Base-by-base conservation (phyloP, 1,140 invertebrate genomes). In the Drosophila murphyi region DNA sequence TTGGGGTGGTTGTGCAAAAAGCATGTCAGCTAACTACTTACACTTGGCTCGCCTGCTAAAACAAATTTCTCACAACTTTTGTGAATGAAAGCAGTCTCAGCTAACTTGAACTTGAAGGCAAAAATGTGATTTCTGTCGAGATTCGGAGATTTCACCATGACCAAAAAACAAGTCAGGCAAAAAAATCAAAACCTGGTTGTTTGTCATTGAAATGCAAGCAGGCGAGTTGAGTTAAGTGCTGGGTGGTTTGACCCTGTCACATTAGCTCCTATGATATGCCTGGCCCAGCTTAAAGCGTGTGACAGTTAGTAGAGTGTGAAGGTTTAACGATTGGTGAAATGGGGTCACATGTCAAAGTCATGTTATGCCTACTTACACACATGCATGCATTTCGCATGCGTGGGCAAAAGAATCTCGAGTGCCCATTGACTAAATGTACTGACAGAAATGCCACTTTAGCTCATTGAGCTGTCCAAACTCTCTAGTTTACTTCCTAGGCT, bases 281-380 rank as follows among this genome's bases (percentile, higher is more conserved):
- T 78, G 77, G 78, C 72, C 63, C 71, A 72, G 43, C 79, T 32
- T 34, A 34, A 29, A 43, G 28, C 51, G 67, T 64, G 45, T 63
- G 51, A 68, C 75, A 78, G 85, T 81, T 85, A 89, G 75, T 85
- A 89, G 85, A 89, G 78, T 89, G 81, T 89, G 85, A 89, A 89
- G 85, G 85, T 89, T 89, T 89, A 89, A 89, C 79, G 81, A 85
- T 89, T 89, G 78, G 78, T 79, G 75, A 81, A 89, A 85, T 79
- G 78, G 71, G 85, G 85, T 75, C 80, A 89, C 54, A 73, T 79
- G 78, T 68, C 78, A 59, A 60, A 47, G 41, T 29, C 41, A 50
- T 56, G 60, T 41, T 47, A 48, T 47, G 51, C 31, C 52, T 69
- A 60, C 37, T 39, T 47, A 50, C 52, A 50, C 2, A 8, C n/a